phyloP scores from a whole-genome alignment of 1,140 invertebrate species.

The Belonocnema kinseyi region DNA sequence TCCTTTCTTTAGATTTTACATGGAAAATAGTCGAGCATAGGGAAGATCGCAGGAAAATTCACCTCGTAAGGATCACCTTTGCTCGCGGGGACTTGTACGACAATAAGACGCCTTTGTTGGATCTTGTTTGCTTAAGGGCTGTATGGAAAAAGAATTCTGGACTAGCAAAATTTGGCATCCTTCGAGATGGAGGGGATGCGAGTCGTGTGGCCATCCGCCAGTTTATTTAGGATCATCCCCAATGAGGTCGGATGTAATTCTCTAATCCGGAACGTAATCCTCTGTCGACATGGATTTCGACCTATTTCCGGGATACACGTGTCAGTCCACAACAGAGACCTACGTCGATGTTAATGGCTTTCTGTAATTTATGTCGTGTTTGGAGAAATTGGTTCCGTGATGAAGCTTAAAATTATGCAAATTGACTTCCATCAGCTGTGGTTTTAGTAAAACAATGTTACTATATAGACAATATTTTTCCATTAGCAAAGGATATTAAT shows the following conservation, averaged over 20 bases:
- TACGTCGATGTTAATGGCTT: constrained; percentile 27
- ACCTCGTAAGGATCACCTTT: constrained; percentile 47
- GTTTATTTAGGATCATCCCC: constrained; percentile 70
- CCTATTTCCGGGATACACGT: constrained; percentile 23
- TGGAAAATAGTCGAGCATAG: constrained; percentile 30
- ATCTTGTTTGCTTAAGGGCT: constrained; percentile 58
- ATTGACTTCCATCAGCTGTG: constrained; percentile 12
- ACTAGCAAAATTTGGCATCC: constrained; percentile 23
- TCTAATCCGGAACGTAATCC: constrained; percentile 32
- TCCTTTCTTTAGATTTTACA: constrained; percentile 46
- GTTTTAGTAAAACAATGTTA: constrained; percentile 14
- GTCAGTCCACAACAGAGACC: constrained; percentile 4
- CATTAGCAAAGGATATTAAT: background rate
- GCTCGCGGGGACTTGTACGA: constrained; percentile 36
- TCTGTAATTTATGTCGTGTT: constrained; percentile 15
- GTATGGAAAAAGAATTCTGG: constrained; percentile 39
- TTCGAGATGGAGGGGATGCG: constrained; percentile 50
- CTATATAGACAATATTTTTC: background rate
- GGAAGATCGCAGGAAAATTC: constrained; percentile 44
- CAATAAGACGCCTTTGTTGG: constrained; percentile 55
- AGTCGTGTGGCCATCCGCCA: constrained; percentile 67
- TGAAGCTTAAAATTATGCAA: constrained; percentile 30
- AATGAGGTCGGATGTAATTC: constrained; percentile 50
- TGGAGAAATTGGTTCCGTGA: constrained; percentile 29
- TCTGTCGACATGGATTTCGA: constrained; percentile 13